Evolutionary conservation across 1,140 invertebrate genomes (phyloP).

Genomic region (Chelonus insularis): DNA sequence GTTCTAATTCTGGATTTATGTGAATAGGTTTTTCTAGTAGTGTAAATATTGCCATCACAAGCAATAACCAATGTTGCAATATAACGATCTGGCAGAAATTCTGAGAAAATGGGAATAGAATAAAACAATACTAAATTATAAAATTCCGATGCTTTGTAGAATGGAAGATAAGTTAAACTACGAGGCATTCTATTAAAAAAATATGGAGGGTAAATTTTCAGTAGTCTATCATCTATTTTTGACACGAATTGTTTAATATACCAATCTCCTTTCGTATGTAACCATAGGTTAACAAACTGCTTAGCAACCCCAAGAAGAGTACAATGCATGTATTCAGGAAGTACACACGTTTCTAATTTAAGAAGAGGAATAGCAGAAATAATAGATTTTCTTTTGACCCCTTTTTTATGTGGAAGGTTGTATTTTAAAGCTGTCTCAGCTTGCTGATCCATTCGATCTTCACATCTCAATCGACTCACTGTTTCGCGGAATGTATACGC

Average conservation of each 20-base stretch:
- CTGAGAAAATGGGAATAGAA: conserved; percentile 24
- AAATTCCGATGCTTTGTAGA: conserved; percentile 34
- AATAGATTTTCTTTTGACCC: conserved; percentile 32
- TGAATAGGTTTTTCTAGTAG: too few relatives aligned
- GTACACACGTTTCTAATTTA: conserved; percentile 28
- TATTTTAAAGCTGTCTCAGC: conserved; percentile 25
- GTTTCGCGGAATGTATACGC: conserved; percentile 28
- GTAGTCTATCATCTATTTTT: conserved; percentile 25
- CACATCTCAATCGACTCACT: conserved; percentile 21
- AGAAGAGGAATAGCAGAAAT: conserved; percentile 28
- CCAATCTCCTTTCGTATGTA: conserved; percentile 21
- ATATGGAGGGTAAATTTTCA: conserved; percentile 30
- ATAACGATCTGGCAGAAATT: conserved; percentile 33
- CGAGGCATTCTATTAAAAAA: conserved; percentile 29
- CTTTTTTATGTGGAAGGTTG: conserved; percentile 27
- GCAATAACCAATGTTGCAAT: conserved; percentile 35
- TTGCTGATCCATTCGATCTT: conserved; percentile 21
- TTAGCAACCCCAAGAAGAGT: conserved; percentile 27
- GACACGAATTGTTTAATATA: conserved; percentile 14
- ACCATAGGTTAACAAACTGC: conserved; percentile 23
- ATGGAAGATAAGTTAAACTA: conserved; percentile 19
- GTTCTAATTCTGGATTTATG: too few relatives aligned
- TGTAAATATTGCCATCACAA: conserved; percentile 29
- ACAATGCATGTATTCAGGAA: conserved; percentile 39
- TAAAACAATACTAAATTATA: conserved; percentile 34